Base-by-base conservation (phyloP, 2,888 invertebrate genomes). In the Entomobrya proxima region DNA sequence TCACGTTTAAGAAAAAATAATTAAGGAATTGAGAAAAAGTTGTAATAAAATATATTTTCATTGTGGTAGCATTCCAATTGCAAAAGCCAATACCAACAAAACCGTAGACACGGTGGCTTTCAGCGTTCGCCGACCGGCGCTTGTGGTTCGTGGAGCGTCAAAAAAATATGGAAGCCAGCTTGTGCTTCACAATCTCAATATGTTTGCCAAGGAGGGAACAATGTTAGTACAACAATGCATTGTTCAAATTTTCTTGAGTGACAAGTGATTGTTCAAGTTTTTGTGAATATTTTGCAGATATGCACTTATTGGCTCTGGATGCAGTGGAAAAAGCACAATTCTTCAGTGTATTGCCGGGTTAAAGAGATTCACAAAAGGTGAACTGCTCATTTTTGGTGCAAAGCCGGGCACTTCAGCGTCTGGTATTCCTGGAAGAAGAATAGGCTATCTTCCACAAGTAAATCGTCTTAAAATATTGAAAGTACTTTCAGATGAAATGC, bases 301-400 rank as follows among this genome's bases (percentile, higher is more conserved):
- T 92, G 98, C 98, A 82, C 94, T 98, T 13, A 93, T 98, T 24
- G 98, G 98, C 32, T 98, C 98, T 7, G 97, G 97, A 85, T 98
- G 98, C 40, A 98, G 98, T 92, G 97, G 97, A 15, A 88, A 88
- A 67, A 86, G 55, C 24, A 88, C 88, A 24, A 64, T 87, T 44
- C 67, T 88, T 13, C 52, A 85, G 11, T 92, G 92, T 88, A 92
- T 93, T 69, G 91, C 92, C 6, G 92, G 92, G 4, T 88, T 92
- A 50, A 89, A 92, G 52, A 89, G 89, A 37, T 90, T 92, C 5
- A 91, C 92, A 87, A 88, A 86, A 18, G 93, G 92, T 11, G 87
- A 90, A 58, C 86, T 93, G 5, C 88, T 90, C 13, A 91, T 92
- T 0, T 91, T 92, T 82, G 92, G 92, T 0, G 89, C 91, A 37